Evolutionary conservation across 2,797 vertebrate species (phyloP).

Genomic region (Pseudopleuronectes americanus): DNA sequence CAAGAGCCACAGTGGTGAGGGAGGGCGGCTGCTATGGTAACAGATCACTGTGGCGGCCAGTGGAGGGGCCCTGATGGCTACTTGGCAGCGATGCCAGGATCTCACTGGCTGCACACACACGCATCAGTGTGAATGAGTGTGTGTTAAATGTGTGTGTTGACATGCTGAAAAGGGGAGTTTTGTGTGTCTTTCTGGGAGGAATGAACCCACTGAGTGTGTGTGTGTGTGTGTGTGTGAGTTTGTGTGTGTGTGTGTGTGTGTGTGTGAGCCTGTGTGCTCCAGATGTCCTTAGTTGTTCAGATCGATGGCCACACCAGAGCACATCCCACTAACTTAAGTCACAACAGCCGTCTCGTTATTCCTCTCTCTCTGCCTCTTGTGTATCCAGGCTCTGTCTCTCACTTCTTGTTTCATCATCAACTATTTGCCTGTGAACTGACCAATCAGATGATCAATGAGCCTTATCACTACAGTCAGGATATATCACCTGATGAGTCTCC

Average conservation of each 20-base stretch:
- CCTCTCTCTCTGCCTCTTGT: constrained; percentile 1
- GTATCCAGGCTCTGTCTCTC: background rate
- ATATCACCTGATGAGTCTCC: constrained; percentile 26
- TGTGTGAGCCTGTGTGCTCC: constrained; percentile 48
- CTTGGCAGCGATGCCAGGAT: constrained; percentile 77
- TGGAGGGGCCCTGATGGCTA: constrained; percentile 82
- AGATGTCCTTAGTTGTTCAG: constrained; percentile 74
- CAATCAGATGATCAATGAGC: constrained; percentile 3
- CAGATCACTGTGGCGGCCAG: constrained; percentile 80
- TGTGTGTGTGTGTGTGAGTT: constrained; percentile 22
- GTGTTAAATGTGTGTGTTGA: constrained; percentile 58
- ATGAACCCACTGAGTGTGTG: background rate
- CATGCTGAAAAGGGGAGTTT: constrained; percentile 43
- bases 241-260: constrained; percentile 23
- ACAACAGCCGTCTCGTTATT: constrained; percentile 42
- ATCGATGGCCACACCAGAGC: constrained; percentile 68
- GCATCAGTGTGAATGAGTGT: constrained; percentile 50
- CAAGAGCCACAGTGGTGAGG: constrained; percentile 49
- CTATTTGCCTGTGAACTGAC: background rate
- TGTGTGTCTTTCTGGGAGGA: constrained; percentile 4
- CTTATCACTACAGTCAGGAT: background rate
- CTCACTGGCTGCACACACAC: constrained; percentile 71
- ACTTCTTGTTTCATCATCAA: background rate
- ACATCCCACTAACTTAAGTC: constrained; percentile 62
- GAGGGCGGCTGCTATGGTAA: constrained; percentile 86